Conservation (phyloP, 2,113 vertebrate genomes). For the Benitochromis conjunctus region DNA sequence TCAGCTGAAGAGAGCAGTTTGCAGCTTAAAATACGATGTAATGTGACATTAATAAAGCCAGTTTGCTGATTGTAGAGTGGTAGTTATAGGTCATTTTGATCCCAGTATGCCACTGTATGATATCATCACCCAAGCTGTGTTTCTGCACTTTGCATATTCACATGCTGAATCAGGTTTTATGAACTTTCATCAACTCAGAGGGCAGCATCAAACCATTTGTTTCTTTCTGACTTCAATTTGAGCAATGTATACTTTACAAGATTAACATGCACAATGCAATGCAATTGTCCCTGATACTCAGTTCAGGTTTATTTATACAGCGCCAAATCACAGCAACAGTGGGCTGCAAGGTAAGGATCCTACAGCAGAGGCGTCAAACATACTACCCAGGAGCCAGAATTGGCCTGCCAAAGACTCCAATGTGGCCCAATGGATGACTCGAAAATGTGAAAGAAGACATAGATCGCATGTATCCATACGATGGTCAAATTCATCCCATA, state of each 20-base stretch:
- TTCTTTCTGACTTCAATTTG: not conserved
- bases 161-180: not conserved
- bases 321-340: too few species aligned
- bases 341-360: too few species aligned
- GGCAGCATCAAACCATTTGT: not conserved
- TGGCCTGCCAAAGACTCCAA: not conserved
- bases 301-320: not conserved
- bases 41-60: not conserved
- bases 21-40: not conserved
- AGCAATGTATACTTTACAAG: not conserved
- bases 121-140: not conserved
- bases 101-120: not conserved
- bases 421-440: not conserved
- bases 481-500: not conserved
- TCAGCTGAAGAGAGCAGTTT: not conserved
- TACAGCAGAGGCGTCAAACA: too few species aligned
- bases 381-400: not conserved
- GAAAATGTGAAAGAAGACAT: not conserved
- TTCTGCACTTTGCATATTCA: not conserved
- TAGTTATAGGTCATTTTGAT: not conserved
- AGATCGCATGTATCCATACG: not conserved
- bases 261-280: not conserved
- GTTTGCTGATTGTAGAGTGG: not conserved
- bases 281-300: not conserved
- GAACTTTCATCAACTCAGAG: not conserved